Conservation (phyloP, 2,888 invertebrate species). For the Nephrotoma flavescens region DNA sequence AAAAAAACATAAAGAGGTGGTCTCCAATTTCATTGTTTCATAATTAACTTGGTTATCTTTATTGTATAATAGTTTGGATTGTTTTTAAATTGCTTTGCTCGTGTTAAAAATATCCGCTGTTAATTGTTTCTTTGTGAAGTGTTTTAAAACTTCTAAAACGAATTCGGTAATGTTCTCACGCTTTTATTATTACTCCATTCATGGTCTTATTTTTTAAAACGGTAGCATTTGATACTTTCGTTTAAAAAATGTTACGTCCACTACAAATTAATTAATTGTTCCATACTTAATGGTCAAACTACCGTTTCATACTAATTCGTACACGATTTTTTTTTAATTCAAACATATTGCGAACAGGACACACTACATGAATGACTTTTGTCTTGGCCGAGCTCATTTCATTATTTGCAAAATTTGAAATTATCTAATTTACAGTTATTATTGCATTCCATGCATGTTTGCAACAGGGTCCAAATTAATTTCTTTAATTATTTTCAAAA, state of each 20-base stretch:
- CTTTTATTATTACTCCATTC: neutral
- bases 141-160: neutral
- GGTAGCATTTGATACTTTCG: neutral
- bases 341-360: fast-evolving
- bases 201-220: neutral
- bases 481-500: too few relatives aligned
- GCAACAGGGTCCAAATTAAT: too few relatives aligned
- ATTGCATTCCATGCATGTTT: too few relatives aligned
- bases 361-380: too few relatives aligned
- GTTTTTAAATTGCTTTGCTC: neutral
- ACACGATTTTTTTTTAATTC: too few relatives aligned
- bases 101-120: neutral
- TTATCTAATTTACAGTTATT: too few relatives aligned
- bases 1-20: neutral
- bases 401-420: too few relatives aligned
- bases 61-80: neutral
- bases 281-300: too few relatives aligned
- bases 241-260: too few relatives aligned
- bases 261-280: too few relatives aligned
- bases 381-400: too few relatives aligned
- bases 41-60: neutral
- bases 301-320: too few relatives aligned
- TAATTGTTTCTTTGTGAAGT: neutral
- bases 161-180: neutral
- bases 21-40: neutral